phyloP scores from a whole-genome alignment of 2,113 vertebrate genomes.

The Eolophus roseicapilla region DNA sequence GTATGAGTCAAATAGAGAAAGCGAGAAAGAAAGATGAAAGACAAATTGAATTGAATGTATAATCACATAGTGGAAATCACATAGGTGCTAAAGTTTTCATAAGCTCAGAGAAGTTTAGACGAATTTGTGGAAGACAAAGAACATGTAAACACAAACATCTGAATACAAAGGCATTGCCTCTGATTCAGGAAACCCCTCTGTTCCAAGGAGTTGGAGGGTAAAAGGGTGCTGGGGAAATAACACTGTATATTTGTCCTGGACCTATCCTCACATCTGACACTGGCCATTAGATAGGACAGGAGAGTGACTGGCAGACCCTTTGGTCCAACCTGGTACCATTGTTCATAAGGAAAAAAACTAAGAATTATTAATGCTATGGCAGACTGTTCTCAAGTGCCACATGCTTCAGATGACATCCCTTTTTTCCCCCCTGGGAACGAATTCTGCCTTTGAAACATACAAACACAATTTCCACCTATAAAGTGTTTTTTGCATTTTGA shows the following conservation, averaged over 20 bases:
- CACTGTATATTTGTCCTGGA: background rate
- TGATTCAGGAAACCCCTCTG: background rate
- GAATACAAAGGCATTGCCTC: background rate
- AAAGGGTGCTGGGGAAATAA: background rate
- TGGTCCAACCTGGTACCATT: background rate
- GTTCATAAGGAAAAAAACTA: background rate
- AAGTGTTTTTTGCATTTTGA: background rate
- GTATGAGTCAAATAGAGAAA: background rate
- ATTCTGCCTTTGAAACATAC: background rate
- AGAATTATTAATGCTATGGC: background rate
- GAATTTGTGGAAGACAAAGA: background rate
- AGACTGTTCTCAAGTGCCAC: background rate
- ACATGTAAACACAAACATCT: background rate
- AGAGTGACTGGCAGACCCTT: background rate
- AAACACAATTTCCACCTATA: background rate
- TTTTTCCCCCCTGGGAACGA: background rate
- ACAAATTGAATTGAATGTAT: background rate
- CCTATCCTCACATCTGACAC: background rate
- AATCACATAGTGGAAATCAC: background rate
- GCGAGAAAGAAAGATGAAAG: background rate
- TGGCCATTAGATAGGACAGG: too few relatives aligned
- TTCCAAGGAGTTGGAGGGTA: background rate
- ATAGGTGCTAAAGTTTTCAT: background rate
- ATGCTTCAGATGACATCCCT: background rate
- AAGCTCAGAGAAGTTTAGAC: background rate